phyloP scores from a whole-genome alignment of 2,113 vertebrate species.

The Ramphastos sulfuratus region DNA sequence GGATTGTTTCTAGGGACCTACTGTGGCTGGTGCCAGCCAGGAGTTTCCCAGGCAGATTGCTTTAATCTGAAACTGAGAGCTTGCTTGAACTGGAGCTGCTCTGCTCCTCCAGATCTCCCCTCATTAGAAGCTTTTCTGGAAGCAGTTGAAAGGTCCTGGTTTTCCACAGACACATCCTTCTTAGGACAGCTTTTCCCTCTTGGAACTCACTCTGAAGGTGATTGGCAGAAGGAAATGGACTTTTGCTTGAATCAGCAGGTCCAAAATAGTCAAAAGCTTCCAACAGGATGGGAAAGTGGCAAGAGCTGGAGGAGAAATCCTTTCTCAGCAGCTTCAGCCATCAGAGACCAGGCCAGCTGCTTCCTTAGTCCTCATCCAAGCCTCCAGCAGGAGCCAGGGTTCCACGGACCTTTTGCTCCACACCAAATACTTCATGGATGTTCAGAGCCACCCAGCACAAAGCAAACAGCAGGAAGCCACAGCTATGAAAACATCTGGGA shows the following conservation, averaged over 20 bases:
- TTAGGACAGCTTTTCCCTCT: background rate
- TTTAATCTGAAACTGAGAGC: background rate
- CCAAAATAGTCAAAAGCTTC: background rate
- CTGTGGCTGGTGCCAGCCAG: background rate
- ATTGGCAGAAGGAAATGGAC: background rate
- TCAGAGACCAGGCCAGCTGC: background rate
- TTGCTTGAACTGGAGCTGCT: background rate
- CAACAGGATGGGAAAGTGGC: background rate
- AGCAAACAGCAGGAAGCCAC: background rate
- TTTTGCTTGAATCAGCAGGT: background rate
- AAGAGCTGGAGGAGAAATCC: background rate
- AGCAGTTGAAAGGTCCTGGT: background rate
- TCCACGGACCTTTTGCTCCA: background rate
- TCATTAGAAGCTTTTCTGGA: background rate
- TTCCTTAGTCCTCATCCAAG: background rate
- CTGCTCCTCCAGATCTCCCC: background rate
- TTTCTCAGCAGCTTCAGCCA: background rate
- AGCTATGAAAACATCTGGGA: slow-evolving; percentile 53
- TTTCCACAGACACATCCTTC: background rate
- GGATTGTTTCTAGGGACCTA: background rate
- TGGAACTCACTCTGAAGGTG: background rate
- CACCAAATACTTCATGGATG: accelerated
- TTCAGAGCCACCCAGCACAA: slow-evolving; percentile 36
- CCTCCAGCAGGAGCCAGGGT: background rate
- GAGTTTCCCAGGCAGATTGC: background rate